phyloP scores from a whole-genome alignment of 2,113 vertebrate species.

The Tricholaema leucomelas region DNA sequence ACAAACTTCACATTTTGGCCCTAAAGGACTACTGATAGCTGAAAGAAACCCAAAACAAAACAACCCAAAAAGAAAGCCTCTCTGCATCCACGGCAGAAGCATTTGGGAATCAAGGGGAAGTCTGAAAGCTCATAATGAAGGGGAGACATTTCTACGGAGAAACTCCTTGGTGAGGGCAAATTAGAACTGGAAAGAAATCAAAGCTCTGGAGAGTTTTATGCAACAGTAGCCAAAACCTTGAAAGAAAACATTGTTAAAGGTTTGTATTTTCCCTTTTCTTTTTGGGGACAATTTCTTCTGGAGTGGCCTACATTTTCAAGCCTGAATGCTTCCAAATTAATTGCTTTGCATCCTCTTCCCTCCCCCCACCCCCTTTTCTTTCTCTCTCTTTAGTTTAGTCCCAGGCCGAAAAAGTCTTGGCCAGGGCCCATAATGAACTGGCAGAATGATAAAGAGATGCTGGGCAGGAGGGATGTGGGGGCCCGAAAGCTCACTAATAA shows the following conservation, averaged over 20 bases:
- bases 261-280: slow-evolving; percentile 58
- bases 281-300: slow-evolving; percentile 23
- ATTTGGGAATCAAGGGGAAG: neutral
- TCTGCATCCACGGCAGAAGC: neutral
- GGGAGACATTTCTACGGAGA: slow-evolving; percentile 39
- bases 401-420: slow-evolving; percentile 25
- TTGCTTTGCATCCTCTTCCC: slow-evolving; percentile 76
- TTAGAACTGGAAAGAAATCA: slow-evolving; percentile 53
- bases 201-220: slow-evolving; percentile 45
- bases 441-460: slow-evolving; percentile 75
- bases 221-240: slow-evolving; percentile 61
- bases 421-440: slow-evolving; percentile 72
- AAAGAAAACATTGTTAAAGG: slow-evolving; percentile 70
- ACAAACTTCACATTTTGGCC: neutral
- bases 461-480: slow-evolving; percentile 33
- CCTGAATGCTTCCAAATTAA: slow-evolving; percentile 80
- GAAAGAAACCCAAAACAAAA: neutral
- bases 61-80: neutral
- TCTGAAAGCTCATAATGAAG: slow-evolving; percentile 19
- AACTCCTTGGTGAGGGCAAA: neutral
- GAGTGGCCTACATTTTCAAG: slow-evolving; percentile 62
- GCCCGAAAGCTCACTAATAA: slow-evolving; percentile 79
- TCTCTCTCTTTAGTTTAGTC: slow-evolving; percentile 32
- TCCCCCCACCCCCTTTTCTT: slow-evolving; percentile 15
- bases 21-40: neutral